phyloP scores from a whole-genome alignment of 2,797 vertebrate species.

The Falco columbarius region DNA sequence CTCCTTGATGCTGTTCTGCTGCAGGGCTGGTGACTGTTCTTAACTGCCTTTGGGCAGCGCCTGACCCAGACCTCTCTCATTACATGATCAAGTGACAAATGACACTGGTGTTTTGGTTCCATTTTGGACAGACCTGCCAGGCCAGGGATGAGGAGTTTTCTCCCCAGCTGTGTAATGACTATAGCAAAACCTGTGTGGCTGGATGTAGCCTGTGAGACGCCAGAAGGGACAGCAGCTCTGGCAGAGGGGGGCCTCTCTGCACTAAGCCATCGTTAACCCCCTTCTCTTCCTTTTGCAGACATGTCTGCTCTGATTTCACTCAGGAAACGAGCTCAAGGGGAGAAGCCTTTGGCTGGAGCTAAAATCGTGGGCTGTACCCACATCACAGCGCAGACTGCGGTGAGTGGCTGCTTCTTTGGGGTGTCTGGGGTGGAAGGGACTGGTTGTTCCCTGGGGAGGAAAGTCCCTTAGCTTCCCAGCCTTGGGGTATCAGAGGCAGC shows the following conservation, averaged over 20 bases:
- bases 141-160: neutral
- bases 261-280: conserved; percentile 19
- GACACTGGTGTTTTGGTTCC: neutral
- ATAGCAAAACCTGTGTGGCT: neutral
- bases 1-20: neutral
- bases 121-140: neutral
- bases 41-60: neutral
- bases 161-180: neutral
- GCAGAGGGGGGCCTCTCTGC: neutral
- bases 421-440: neutral
- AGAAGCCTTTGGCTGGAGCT: conserved; percentile 96
- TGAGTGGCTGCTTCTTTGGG: conserved; percentile 74
- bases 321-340: conserved; percentile 97
- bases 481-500: neutral
- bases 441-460: neutral
- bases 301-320: conserved; percentile 98
- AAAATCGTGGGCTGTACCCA: conserved; percentile 98
- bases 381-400: conserved; percentile 97
- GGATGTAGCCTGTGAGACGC: neutral
- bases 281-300: conserved; percentile 82
- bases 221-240: neutral
- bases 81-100: neutral
- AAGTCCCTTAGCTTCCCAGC: neutral
- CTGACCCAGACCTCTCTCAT: neutral
- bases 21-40: neutral